Conservation (phyloP, 2,113 vertebrate genomes). For the Lipotes vexillifer region DNA sequence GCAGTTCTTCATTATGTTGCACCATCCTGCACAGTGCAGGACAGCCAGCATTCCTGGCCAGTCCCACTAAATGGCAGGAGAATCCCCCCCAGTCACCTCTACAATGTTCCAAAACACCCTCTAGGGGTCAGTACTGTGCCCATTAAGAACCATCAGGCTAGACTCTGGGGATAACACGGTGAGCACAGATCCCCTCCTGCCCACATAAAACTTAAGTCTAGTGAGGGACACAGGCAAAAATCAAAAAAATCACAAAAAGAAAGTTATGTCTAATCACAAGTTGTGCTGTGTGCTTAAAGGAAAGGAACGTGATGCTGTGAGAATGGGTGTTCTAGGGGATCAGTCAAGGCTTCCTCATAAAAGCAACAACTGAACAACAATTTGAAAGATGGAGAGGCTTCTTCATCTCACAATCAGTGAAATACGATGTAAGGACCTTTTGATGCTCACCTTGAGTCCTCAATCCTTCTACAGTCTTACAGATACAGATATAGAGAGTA, state of each 20-base stretch:
- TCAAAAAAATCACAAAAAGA: not conserved
- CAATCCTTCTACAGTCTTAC: not conserved
- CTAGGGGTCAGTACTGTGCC: not conserved
- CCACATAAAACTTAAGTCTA: not conserved
- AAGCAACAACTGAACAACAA: not conserved
- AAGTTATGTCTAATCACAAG: not conserved
- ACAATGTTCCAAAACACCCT: not conserved
- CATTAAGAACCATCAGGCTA: not conserved
- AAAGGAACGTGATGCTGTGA: not conserved
- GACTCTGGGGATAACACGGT: not conserved
- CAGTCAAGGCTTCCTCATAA: not conserved
- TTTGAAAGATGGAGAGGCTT: not conserved
- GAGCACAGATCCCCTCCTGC: not conserved
- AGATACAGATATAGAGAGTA: not conserved
- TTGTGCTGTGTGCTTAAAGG: not conserved
- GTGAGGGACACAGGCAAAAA: not conserved
- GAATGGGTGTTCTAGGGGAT: not conserved
- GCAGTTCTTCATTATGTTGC: not conserved
- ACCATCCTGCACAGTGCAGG: not conserved
- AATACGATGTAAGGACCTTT: not conserved
- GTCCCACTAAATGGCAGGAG: not conserved
- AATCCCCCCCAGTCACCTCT: not conserved
- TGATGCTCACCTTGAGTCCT: not conserved
- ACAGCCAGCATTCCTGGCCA: not conserved
- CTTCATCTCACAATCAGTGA: not conserved